Percentiles rank a stretch among this genome's conserved stretches.
Evolutionary conservation across 1,140 invertebrate genomes (phyloP).

Genomic region (Tetragonula clypearis): DNA sequence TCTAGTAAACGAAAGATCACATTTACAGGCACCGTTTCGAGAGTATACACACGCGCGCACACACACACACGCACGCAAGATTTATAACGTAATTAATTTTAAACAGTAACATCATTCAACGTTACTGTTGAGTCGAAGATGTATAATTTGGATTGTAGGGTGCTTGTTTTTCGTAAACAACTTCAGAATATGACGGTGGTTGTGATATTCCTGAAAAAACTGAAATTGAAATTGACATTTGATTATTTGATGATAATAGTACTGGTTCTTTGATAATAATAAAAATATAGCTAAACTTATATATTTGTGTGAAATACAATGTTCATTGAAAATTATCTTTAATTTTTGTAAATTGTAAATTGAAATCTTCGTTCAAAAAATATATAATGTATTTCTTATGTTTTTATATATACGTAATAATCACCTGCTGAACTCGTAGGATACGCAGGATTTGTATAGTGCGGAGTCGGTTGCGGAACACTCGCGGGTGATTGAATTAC

Average conservation of each 20-base stretch:
- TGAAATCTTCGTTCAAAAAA: neutral
- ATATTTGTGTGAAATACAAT: neutral
- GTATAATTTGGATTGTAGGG: slow-evolving; percentile 71
- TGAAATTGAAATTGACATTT: neutral
- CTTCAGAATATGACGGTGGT: slow-evolving; percentile 63
- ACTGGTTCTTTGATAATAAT: neutral
- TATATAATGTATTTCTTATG: neutral
- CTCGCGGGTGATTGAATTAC: slow-evolving; percentile 52
- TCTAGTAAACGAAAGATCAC: neutral
- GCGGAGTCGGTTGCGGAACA: slow-evolving; percentile 28
- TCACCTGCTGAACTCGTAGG: slow-evolving; percentile 58
- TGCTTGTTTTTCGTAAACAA: slow-evolving; percentile 69
- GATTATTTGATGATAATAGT: neutral
- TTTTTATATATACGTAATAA: slow-evolving; percentile 26
- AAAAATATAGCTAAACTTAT: slow-evolving; percentile 6
- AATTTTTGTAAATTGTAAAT: neutral
- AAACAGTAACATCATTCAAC: neutral
- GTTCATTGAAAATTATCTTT: neutral
- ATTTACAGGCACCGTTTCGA: neutral
- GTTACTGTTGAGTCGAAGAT: neutral
- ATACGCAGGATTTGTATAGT: slow-evolving; percentile 28
- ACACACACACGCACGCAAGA: neutral
- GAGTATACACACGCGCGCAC: neutral
- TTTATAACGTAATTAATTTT: neutral
- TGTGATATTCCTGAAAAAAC: slow-evolving; percentile 46